These are phyloP conservation scores for Drosophila bocqueti DNA, from an alignment of 1,140 invertebrate genomes.

Conservation along the genomic window DNA sequence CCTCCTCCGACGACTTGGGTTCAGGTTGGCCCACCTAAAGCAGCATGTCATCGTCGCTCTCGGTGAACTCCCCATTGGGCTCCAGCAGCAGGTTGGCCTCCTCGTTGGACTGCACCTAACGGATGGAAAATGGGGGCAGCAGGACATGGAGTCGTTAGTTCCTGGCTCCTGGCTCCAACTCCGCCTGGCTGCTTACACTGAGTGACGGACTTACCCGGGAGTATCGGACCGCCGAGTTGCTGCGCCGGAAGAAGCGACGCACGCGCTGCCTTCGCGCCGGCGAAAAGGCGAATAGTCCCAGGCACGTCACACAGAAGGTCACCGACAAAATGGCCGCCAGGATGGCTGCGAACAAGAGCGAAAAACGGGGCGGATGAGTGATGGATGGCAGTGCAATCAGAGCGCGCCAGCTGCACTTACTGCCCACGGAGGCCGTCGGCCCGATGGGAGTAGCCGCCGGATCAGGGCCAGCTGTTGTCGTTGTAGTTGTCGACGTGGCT, in stretches of 20 bases:
- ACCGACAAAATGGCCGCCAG: constrained; percentile 72
- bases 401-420: constrained; percentile 70
- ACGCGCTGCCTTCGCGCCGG: constrained; percentile 74
- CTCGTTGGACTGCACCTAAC: constrained; percentile 78
- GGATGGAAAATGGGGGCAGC: background rate
- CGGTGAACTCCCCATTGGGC: constrained; percentile 80
- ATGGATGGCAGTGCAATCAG: constrained; percentile 4
- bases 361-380: constrained; percentile 15
- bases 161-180: background rate
- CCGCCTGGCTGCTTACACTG: background rate
- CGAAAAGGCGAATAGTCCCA: constrained; percentile 78
- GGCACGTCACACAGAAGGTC: constrained; percentile 72
- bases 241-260: constrained; percentile 71
- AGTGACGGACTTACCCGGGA: constrained; percentile 60
- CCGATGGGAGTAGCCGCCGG: constrained; percentile 61
- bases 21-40: constrained; percentile 50
- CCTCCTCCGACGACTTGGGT: constrained; percentile 21
- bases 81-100: constrained; percentile 80
- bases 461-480: constrained; percentile 37
- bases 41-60: constrained; percentile 83
- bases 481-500: constrained; percentile 36
- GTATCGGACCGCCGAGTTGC: constrained; percentile 70
- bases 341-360: constrained; percentile 59
- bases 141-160: background rate
- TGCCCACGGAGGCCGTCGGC: constrained; percentile 76